A percentile compares a stretch with the other conserved stretches of the same genome.
Conservation (phyloP, 1,140 invertebrate genomes). For the Drosophila neocordata region DNA sequence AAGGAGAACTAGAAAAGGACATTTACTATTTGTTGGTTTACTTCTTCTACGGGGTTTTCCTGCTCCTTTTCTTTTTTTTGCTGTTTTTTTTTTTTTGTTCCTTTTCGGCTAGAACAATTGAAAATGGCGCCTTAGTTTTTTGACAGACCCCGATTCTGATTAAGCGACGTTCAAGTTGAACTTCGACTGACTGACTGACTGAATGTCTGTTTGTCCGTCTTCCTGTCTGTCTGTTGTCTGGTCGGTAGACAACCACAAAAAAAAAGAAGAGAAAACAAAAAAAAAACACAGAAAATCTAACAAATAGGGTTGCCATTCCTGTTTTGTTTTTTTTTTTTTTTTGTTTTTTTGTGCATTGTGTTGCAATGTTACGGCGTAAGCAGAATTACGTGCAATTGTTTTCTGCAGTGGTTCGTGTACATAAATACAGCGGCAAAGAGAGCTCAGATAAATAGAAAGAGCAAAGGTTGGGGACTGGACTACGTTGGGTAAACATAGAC, state of each 20-base stretch:
- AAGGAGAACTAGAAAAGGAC: conserved; percentile 43
- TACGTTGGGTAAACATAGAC: conserved; percentile 73
- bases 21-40: conserved; percentile 32
- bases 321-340: conserved; percentile 27
- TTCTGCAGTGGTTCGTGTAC: conserved; percentile 74
- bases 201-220: conserved; percentile 8
- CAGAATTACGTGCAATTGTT: conserved; percentile 82
- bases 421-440: conserved; percentile 59
- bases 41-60: neutral
- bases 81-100: conserved; percentile 1
- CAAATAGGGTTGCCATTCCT: conserved; percentile 49
- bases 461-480: conserved; percentile 22
- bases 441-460: conserved; percentile 14
- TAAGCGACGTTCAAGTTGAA: conserved; percentile 47
- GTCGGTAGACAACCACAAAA: conserved; percentile 65
- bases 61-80: neutral
- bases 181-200: conserved; percentile 25
- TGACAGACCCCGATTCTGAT: conserved; percentile 63
- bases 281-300: conserved; percentile 37
- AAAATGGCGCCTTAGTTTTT: conserved; percentile 68
- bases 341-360: conserved; percentile 50
- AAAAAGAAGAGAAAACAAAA: conserved; percentile 23
- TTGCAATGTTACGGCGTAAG: conserved; percentile 76
- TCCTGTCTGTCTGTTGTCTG: conserved; percentile 34
- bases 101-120: conserved; percentile 48